Conservation (phyloP, 2,888 invertebrate species). For the Agrochola macilenta region DNA sequence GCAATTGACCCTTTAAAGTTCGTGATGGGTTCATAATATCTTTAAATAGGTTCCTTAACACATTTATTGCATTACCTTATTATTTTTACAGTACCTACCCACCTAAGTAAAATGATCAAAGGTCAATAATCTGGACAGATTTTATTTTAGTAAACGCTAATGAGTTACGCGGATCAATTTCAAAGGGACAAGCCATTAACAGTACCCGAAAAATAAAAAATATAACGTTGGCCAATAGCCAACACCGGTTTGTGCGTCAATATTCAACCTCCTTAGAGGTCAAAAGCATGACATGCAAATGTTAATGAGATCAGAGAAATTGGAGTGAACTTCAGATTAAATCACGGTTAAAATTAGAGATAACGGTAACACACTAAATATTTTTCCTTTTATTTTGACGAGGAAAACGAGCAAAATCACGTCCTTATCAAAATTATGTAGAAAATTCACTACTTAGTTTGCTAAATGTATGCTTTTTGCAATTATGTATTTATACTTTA, state of each 20-base stretch:
- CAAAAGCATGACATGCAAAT: slow-evolving; percentile 35
- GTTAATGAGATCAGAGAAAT: slow-evolving; percentile 34
- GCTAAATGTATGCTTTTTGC: not conserved
- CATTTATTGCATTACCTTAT: not conserved
- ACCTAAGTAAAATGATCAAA: not conserved
- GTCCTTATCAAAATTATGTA: not conserved
- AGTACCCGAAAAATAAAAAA: too few relatives aligned
- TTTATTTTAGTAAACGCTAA: slow-evolving; percentile 1
- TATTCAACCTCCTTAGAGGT: slow-evolving; percentile 39
- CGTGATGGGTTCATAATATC: too few relatives aligned
- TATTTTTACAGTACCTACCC: not conserved
- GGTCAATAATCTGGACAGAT: not conserved
- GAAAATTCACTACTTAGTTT: not conserved
- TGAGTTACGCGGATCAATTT: too few relatives aligned
- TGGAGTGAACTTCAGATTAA: slow-evolving; percentile 11
- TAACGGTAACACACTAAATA: slow-evolving; percentile 14
- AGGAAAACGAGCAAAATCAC: slow-evolving; percentile 3
- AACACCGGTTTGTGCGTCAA: slow-evolving; percentile 37
- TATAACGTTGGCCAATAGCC: not conserved
- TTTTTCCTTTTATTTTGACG: not conserved
- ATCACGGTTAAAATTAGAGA: slow-evolving; percentile 14
- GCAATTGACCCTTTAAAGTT: too few relatives aligned
- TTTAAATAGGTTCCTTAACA: too few relatives aligned
- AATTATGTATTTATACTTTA: not conserved
- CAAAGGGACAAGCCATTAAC: not conserved